Evolutionary conservation across 2,797 vertebrate species (phyloP), one percentile per base, ranked within the genome.

Genomic region (Enteromius thamalakanensis): DNA sequence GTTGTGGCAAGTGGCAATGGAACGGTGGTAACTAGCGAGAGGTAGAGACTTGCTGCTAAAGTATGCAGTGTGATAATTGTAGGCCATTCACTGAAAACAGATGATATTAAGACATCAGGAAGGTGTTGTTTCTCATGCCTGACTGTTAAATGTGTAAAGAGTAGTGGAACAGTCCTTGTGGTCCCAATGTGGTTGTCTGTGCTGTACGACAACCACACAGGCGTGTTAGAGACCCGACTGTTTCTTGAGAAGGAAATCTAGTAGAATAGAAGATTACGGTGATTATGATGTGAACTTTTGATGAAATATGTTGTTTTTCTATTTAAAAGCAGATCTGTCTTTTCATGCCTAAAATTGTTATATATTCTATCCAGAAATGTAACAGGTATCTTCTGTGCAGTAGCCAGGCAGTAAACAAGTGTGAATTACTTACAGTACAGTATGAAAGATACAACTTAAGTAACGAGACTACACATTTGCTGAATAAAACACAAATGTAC

Each of bases 261-360:
- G 96, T 98, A 99, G 97, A 96, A 92, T 99, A 99, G 97, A 97
- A 87, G 87, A 94, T 93, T 93, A 95, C 95, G 96, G 96, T 98
- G 94, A 98, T 94, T 96, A 97, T 94, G 94, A 93, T 97, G 97
- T 99, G 96, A 94, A 95, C 95, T 97, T 97, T 98, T 95, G 96
- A 96, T 93, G 94, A 97, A 96, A 97, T 97, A 96, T 96, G 96
- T 93, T 94, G 94, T 96, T 95, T 97, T 95, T 94, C 93, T 96
- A 98, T 97, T 96, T 96, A 96, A 98, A 94, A 95, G 92, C 94
- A 90, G 92, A 91, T 96, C 96, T 95, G 95, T 92, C 94, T 96
- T 97, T 95, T 95, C 95, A 94, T 95, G 94, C 91, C 87, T 88
- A 94, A 91, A 94, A 94, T 94, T 93, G 94, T 94, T 95, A 94